A percentile compares a stretch with the other conserved stretches of the same genome.
phyloP scores from a whole-genome alignment of 2,113 vertebrate genomes.

The Trichechus manatus region DNA sequence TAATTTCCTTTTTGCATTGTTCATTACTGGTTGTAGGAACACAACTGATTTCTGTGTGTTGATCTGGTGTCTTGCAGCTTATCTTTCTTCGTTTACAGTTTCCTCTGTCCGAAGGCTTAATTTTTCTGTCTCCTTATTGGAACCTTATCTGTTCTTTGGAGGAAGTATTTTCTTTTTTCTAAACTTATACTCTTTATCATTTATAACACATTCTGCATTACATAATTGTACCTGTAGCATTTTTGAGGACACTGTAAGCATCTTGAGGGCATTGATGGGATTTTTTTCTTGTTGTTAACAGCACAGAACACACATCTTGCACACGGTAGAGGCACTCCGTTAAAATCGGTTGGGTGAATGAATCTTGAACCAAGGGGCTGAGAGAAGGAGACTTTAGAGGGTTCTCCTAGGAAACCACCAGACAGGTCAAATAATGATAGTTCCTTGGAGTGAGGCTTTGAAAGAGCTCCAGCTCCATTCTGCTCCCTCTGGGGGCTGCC shows the following conservation, averaged over 20 bases:
- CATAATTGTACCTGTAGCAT: background rate
- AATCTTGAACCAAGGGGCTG: background rate
- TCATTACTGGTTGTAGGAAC: no score
- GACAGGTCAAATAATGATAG: no score
- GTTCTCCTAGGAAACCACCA: no score
- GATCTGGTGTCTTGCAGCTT: background rate
- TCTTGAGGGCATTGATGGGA: background rate
- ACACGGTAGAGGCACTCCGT: background rate
- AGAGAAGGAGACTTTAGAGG: background rate
- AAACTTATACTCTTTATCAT: background rate
- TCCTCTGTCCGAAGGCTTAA: background rate
- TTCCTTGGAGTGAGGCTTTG: no score
- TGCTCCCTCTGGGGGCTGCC: no score
- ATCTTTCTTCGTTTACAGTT: background rate
- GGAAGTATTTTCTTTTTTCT: conserved; percentile 27
- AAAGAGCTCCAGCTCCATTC: no score
- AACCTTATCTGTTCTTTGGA: background rate
- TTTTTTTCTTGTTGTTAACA: background rate
- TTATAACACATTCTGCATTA: background rate
- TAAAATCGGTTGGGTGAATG: conserved; percentile 30
- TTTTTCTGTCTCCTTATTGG: conserved; percentile 35
- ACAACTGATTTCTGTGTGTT: no score
- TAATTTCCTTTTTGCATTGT: no score
- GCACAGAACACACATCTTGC: background rate
- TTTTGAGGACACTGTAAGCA: background rate